Evolutionary conservation across 1,140 invertebrate genomes (phyloP), one percentile per base, ranked within the genome.

Genomic region (Euglossa dilemma): DNA sequence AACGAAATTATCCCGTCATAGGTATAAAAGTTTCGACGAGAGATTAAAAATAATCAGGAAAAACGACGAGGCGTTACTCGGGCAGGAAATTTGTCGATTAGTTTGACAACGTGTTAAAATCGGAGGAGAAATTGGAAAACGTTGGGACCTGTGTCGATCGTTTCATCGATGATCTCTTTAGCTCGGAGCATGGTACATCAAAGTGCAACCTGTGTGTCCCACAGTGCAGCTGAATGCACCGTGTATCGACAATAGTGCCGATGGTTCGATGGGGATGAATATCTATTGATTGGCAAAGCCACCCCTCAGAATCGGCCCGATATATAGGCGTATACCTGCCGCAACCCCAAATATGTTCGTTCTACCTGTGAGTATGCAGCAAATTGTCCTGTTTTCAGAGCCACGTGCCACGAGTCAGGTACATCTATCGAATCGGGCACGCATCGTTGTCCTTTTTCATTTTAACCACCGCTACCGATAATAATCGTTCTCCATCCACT

Each of bases 221-320:
- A 90, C 83, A 70, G 83, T 92, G 89, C 89, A 92, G 87, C 85
- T 91, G 91, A 94, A 93, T 93, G 92, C 93, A 92, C 63, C 88
- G 90, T 91, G 45, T 89, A 90, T 91, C 87, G 87, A 92, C 90
- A 92, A 91, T 93, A 80, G 88, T 89, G 90, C 87, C 90, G 88
- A 90, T 81, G 84, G 85, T 87, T 87, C 89, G 87, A 90, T 91
- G 90, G 92, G 93, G 93, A 93, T 93, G 91, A 92, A 94, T 93
- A 93, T 93, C 91, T 93, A 93, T 94, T 94, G 93, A 93, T 94
- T 93, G 92, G 90, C 76, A 56, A 88, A 86, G 88, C 87, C 83
- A 81, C 90, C 90, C 91, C 88, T 91, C 85, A 82, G 85, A 85
- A 91, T 90, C 87, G 77, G 66, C 83, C 87, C 89, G 87, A 90